Evolutionary conservation across 1,140 invertebrate species (phyloP), one percentile per base, ranked within the genome.

Genomic region (Ceratitis capitata): DNA sequence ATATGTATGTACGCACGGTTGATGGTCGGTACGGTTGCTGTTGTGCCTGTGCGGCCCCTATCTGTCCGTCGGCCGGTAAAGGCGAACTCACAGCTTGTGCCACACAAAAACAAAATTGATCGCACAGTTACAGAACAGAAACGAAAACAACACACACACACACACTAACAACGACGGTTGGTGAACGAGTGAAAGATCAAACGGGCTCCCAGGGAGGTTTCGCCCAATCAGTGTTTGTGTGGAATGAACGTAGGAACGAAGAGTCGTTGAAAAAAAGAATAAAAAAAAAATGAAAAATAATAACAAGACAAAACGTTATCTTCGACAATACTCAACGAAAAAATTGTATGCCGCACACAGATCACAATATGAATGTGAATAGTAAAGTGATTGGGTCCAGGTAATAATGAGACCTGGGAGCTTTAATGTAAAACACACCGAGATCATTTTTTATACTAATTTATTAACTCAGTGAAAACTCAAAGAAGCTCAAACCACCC

Each of bases 31-130:
- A n/a, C 39, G n/a, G 39, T n/a, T 78, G 39, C 39, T 42, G 39
- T n/a, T 78, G 64, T 69, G 69, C 16, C 69, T 78, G 39, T 26
- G 39, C 69, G 69, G 39, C 61, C 69, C 35, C 23, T 29, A 9
- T 32, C 4, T 26, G 58, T n/a, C 58, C 10, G 58, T 45, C n/a
- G n/a, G 35, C 69, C 39, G 39, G 35, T 45, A 78, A 78, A 45
- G 39, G 69, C 39, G n/a, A 42, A 78, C 69, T 45, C 69, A 78
- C 69, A 78, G 39, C n/a, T 78, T 78, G 69, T 78, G 69, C 69
- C 69, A 78, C 69, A 78, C 69, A 78, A 69, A 69, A 69, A 69
- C 42, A 45, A 78, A 78, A 78, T 23, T 45, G 39, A 35, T 23
- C 35, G 39, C 35, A 47, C n/a, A 78, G 39, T 78, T 78, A 45